Conservation (phyloP, 2,113 vertebrate genomes). For the Alligator mississippiensis region DNA sequence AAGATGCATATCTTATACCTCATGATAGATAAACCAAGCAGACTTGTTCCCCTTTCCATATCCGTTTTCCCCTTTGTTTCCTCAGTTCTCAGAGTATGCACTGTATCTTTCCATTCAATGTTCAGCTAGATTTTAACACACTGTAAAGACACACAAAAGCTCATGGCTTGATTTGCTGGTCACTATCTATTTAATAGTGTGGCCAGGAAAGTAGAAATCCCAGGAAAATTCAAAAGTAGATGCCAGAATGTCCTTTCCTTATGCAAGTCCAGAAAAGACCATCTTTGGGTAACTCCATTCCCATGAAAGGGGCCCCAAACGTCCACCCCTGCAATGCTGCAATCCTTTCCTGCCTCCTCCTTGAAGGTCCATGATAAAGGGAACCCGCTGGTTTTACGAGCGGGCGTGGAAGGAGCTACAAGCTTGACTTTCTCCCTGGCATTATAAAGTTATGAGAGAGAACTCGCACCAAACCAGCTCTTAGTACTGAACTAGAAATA, state of each 20-base stretch:
- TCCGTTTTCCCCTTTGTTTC: background rate
- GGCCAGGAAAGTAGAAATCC: background rate
- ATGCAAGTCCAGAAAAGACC: accelerated
- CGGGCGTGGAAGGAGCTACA: too few relatives aligned
- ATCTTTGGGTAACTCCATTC: background rate
- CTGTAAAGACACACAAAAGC: background rate
- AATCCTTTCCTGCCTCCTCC: background rate
- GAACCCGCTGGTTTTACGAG: too few relatives aligned
- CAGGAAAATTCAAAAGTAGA: background rate
- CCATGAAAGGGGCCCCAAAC: too few relatives aligned
- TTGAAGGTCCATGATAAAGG: too few relatives aligned
- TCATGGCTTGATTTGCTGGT: background rate
- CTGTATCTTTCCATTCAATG: background rate
- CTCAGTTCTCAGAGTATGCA: background rate
- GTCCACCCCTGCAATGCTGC: background rate
- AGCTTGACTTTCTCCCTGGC: too few relatives aligned
- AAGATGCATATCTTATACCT: accelerated
- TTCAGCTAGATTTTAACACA: background rate
- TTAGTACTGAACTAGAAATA: too few relatives aligned
- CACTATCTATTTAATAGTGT: background rate
- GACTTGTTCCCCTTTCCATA: background rate
- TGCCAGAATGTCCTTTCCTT: background rate
- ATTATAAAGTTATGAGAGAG: too few relatives aligned
- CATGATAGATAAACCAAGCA: background rate
- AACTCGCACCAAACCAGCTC: too few relatives aligned